Evolutionary conservation across 1,140 invertebrate species (phyloP).

Genomic region (Drosophila mojavensis): DNA sequence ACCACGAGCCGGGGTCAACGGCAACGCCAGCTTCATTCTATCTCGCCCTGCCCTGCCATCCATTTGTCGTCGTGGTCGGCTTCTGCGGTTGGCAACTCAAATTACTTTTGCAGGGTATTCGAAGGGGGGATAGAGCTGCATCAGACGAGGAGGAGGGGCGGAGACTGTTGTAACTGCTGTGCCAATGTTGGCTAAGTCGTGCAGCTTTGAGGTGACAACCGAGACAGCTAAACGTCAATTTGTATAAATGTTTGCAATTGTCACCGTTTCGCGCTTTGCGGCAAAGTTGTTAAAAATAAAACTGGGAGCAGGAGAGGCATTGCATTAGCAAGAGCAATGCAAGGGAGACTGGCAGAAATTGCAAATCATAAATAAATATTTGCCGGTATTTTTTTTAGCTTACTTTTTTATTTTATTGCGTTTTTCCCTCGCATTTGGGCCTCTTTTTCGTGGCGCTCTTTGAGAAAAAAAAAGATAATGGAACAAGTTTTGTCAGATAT

Average conservation of each 20-base stretch:
- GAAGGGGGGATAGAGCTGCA: not conserved
- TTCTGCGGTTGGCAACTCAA: conserved; percentile 66
- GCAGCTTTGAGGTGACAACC: conserved; percentile 59
- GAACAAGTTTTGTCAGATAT: conserved; percentile 63
- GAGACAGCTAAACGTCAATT: conserved; percentile 67
- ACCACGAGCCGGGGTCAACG: not conserved
- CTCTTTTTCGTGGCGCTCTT: conserved; percentile 32
- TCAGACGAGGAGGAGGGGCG: not conserved
- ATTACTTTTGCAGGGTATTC: conserved; percentile 48
- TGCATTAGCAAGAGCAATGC: conserved; percentile 7
- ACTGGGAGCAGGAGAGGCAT: not conserved
- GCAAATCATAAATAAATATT: conserved; percentile 68
- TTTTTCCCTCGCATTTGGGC: not conserved
- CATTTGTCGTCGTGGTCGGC: conserved; percentile 24
- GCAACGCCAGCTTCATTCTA: conserved; percentile 1
- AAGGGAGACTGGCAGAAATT: conserved; percentile 2
- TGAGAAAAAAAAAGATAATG: conserved; percentile 14
- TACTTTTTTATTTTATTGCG: conserved; percentile 18
- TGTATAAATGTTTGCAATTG: conserved; percentile 70
- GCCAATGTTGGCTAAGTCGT: conserved; percentile 38
- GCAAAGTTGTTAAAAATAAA: conserved; percentile 61
- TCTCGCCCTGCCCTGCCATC: not conserved
- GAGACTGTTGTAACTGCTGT: not conserved
- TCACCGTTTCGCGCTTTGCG: conserved; percentile 46
- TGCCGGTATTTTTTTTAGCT: conserved; percentile 20